Conservation (phyloP, 2,888 invertebrate species). For the Abscondita cerata region DNA sequence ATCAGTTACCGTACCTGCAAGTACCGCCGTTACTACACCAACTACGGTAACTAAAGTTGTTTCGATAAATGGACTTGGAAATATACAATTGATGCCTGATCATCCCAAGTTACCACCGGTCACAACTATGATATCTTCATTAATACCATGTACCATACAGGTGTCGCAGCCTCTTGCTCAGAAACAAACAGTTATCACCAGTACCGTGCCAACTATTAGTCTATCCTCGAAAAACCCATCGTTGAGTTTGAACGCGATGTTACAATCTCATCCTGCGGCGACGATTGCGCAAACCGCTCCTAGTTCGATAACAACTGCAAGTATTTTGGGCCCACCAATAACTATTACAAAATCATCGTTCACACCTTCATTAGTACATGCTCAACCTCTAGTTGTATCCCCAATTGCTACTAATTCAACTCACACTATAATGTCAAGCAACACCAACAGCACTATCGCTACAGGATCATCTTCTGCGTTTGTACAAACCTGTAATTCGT, state of each 20-base stretch:
- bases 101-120: slow-evolving; percentile 50
- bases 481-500: slow-evolving; percentile 32
- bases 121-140: slow-evolving; percentile 44
- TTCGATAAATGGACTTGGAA: slow-evolving; percentile 38
- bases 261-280: slow-evolving; percentile 59
- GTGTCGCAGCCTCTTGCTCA: slow-evolving; percentile 14
- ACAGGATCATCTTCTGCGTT: slow-evolving; percentile 52
- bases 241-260: slow-evolving; percentile 58
- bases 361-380: slow-evolving; percentile 54
- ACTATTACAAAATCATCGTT: slow-evolving; percentile 52
- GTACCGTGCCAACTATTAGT: neutral
- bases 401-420: slow-evolving; percentile 37
- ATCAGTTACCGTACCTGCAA: slow-evolving; percentile 32
- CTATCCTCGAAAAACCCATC: slow-evolving; percentile 46
- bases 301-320: slow-evolving; percentile 57
- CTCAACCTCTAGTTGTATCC: slow-evolving; percentile 52
- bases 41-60: slow-evolving; percentile 42
- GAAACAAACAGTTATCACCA: slow-evolving; percentile 22
- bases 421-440: slow-evolving; percentile 53
- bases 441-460: slow-evolving; percentile 51
- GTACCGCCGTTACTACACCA: slow-evolving; percentile 8
- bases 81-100: slow-evolving; percentile 51
- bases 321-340: slow-evolving; percentile 54
- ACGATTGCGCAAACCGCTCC: slow-evolving; percentile 56
- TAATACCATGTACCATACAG: slow-evolving; percentile 30